These are phyloP conservation scores for Eumaeus atala DNA, from an alignment of 1,140 invertebrate species.

Conservation along the genomic window DNA sequence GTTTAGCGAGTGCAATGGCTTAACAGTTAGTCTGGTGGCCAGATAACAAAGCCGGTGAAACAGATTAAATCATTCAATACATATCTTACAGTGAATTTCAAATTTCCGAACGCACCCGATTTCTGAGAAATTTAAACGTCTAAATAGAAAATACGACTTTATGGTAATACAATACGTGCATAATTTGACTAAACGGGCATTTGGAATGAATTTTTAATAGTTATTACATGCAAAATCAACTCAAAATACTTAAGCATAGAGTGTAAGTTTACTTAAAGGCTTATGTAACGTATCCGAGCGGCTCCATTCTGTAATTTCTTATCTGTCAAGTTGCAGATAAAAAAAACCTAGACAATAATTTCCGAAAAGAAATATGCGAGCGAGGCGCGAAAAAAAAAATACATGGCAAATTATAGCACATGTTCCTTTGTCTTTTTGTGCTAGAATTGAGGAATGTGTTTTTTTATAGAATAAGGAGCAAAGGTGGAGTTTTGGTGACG, in stretches of 20 bases:
- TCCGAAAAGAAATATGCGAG: constrained; percentile 6
- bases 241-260: neutral
- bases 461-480: too few relatives aligned
- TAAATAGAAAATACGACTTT: neutral
- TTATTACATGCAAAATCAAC: neutral
- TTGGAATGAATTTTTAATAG: neutral
- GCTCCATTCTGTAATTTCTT: constrained; percentile 5
- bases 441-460: too few relatives aligned
- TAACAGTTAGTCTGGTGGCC: neutral
- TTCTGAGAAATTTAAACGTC: neutral
- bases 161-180: constrained; percentile 4
- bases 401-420: constrained; percentile 8
- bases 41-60: constrained; percentile 1
- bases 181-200: neutral
- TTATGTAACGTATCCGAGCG: neutral
- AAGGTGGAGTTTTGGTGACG: too few relatives aligned
- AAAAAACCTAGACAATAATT: constrained; percentile 7
- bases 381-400: neutral
- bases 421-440: neutral
- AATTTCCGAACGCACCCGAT: constrained; percentile 1
- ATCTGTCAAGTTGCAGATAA: constrained; percentile 11
- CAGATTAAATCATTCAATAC: constrained; percentile 10
- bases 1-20: neutral
- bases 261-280: neutral
- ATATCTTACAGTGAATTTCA: constrained; percentile 3